Percentiles rank a stretch among this genome's conserved stretches.
Conservation (phyloP, 1,140 invertebrate species). For the Homarus americanus region DNA sequence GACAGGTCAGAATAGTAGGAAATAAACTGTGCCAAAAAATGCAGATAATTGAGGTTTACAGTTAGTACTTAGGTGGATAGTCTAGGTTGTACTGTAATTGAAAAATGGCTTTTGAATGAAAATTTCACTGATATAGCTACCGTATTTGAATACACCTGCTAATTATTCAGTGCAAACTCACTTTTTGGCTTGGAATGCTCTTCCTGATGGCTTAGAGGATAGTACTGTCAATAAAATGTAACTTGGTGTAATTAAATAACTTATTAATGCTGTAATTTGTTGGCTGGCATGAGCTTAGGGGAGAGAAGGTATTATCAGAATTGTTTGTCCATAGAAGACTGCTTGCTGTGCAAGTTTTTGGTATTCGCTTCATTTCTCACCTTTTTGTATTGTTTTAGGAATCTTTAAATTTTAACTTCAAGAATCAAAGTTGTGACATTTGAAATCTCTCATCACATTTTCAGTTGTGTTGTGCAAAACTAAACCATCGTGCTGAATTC, state of each 20-base stretch:
- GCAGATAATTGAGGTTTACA: not conserved
- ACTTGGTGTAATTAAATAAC: not conserved
- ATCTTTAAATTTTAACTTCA: not conserved
- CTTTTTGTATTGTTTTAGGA: not conserved
- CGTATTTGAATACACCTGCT: not conserved
- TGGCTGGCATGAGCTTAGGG: not conserved
- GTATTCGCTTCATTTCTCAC: not conserved
- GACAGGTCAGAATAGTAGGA: no score
- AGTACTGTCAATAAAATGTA: not conserved
- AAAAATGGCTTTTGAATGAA: not conserved
- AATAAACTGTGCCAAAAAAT: no score
- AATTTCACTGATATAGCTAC: not conserved
- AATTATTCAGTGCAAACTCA: no score
- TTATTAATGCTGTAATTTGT: not conserved
- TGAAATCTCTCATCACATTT: not conserved
- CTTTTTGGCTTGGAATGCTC: not conserved
- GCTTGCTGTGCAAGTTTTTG: not conserved
- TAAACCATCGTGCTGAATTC: not conserved
- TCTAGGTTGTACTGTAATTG: no score
- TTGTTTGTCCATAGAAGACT: not conserved
- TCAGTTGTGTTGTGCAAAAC: not conserved
- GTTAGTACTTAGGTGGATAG: not conserved
- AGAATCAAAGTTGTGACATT: not conserved
- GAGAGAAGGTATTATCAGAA: not conserved
- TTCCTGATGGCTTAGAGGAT: not conserved